A percentile compares a stretch with the other conserved stretches of the same genome.
Conservation (phyloP, 2,113 vertebrate genomes). For the Rattus norvegicus region DNA sequence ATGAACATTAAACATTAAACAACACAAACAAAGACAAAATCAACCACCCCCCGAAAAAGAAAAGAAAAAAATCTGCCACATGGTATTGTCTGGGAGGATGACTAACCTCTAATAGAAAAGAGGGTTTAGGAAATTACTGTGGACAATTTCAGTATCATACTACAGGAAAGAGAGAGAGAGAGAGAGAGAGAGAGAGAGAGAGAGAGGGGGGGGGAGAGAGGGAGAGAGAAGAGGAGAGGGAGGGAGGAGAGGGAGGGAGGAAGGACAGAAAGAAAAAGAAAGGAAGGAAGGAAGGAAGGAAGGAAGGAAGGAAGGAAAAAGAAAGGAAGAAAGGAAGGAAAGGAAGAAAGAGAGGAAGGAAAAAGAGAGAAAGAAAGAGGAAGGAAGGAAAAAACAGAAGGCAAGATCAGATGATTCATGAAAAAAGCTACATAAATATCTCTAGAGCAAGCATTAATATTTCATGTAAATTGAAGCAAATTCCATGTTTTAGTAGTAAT, state of each 20-base stretch:
- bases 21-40: background rate
- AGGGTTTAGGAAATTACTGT: background rate
- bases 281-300: too few relatives aligned
- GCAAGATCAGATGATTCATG: conserved; percentile 14
- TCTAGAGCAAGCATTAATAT: background rate
- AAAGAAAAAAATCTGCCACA: background rate
- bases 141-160: background rate
- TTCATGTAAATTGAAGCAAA: conserved; percentile 21
- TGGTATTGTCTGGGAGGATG: background rate
- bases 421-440: conserved; percentile 1
- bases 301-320: too few relatives aligned
- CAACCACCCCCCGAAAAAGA: background rate
- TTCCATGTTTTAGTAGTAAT: background rate
- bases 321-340: too few relatives aligned
- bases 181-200: too few relatives aligned
- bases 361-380: too few relatives aligned
- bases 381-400: background rate
- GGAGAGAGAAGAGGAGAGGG: too few relatives aligned
- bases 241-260: too few relatives aligned
- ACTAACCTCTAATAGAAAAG: conserved; percentile 13
- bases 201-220: too few relatives aligned
- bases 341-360: too few relatives aligned
- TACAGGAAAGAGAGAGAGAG: background rate
- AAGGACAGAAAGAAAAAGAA: too few relatives aligned
- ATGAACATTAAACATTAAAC: background rate